phyloP scores from a whole-genome alignment of 2,888 invertebrate species.

The Pogonocherus hispidulus region DNA sequence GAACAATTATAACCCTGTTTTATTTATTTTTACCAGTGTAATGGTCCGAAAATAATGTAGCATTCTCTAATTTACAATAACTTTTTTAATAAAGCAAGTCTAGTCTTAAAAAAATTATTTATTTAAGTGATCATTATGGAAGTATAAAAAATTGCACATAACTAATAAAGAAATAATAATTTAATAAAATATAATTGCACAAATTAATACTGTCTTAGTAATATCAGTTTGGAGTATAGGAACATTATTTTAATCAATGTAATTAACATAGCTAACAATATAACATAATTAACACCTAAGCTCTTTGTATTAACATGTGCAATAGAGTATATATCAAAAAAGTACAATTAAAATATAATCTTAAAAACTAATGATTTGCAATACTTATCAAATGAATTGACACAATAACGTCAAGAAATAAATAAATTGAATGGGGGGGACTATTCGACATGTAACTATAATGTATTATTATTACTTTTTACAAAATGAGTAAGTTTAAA shows the following conservation, averaged over 20 bases:
- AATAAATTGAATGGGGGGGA: slow-evolving; percentile 21
- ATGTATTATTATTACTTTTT: slow-evolving; percentile 20
- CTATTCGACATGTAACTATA: slow-evolving; percentile 37
- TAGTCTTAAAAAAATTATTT: too few species aligned
- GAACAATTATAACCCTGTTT: not conserved
- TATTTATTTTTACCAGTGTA: too few species aligned
- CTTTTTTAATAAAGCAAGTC: too few species aligned
- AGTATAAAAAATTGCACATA: slow-evolving; percentile 24
- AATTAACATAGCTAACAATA: not conserved
- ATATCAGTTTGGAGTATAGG: not conserved
- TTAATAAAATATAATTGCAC: slow-evolving; percentile 24
- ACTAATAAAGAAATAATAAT: slow-evolving; percentile 12
- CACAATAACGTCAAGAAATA: slow-evolving; percentile 22
- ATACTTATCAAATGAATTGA: slow-evolving; percentile 10
- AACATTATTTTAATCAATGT: not conserved
- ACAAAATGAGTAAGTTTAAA: slow-evolving; percentile 13
- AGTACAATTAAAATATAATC: slow-evolving; percentile 4
- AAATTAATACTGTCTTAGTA: slow-evolving; percentile 13
- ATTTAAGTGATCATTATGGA: slow-evolving; percentile 12
- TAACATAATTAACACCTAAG: too few species aligned
- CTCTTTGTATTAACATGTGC: slow-evolving; percentile 13
- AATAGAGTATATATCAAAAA: slow-evolving; percentile 9
- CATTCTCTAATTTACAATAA: too few species aligned
- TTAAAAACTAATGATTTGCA: slow-evolving; percentile 11
- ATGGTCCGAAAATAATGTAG: too few species aligned